These are phyloP conservation scores for Henricia sp. DNA, from an alignment of 53 echinoderm and acorn worm species.

Conservation along the genomic window DNA sequence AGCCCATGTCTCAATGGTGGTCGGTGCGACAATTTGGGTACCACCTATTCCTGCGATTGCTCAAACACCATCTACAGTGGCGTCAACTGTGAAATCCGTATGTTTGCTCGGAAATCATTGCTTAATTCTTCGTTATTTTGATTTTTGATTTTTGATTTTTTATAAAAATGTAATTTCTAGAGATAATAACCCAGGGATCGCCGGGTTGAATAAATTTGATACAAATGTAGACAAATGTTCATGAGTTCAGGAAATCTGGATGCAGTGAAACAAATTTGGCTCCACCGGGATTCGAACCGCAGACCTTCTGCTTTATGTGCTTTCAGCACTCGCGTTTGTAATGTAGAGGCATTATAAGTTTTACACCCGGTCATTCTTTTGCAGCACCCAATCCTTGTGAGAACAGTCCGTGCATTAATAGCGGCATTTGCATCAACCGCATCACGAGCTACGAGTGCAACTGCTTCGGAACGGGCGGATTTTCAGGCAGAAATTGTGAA, in stretches of 20 bases:
- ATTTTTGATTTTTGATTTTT: background rate
- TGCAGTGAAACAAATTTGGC: no score
- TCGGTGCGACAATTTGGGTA: constrained; percentile 44
- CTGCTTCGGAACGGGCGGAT: constrained; percentile 71
- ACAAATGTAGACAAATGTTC: no score
- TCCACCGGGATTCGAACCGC: no score
- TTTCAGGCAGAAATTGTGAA: constrained; percentile 83
- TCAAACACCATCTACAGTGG: constrained; percentile 77
- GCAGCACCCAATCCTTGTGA: constrained; percentile 80
- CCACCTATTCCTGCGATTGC: constrained; percentile 77
- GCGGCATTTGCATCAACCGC: constrained; percentile 70
- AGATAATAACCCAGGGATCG: background rate
- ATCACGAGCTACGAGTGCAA: constrained; percentile 81
- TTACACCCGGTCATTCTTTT: constrained; percentile 4
- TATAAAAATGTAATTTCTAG: background rate
- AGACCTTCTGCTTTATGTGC: no score
- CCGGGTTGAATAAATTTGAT: no score
- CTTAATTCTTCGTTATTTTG: background rate
- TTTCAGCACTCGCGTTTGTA: no score
- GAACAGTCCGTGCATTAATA: constrained; percentile 72
- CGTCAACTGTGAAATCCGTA: constrained; percentile 75
- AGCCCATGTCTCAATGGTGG: constrained; percentile 77
- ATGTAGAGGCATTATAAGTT: background rate
- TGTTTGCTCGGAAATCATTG: background rate
- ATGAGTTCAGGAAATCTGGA: no score